These are phyloP conservation scores for Myopa tessellatipennis DNA, from an alignment of 2,888 invertebrate species.

Conservation along the genomic window DNA sequence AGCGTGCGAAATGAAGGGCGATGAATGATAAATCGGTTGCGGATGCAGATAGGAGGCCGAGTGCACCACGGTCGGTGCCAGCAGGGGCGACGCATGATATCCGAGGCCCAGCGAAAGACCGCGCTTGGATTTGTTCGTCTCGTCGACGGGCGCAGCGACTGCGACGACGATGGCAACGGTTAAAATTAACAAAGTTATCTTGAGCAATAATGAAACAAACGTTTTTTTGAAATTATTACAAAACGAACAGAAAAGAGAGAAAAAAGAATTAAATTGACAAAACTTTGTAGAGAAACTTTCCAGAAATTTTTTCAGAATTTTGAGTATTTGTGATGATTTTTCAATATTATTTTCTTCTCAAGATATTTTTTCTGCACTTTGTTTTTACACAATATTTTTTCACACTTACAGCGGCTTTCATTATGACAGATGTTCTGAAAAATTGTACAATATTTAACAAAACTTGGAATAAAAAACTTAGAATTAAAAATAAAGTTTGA, in stretches of 20 bases:
- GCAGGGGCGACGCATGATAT: conserved; percentile 58
- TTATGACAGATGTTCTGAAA: conserved; percentile 41
- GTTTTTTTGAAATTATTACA: not conserved
- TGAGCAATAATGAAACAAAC: not conserved
- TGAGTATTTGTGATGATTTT: not conserved
- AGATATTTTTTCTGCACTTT: not conserved
- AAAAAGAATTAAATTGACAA: not conserved
- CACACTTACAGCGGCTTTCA: conserved; percentile 59
- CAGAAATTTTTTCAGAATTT: too few relatives aligned
- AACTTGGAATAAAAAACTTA: too few relatives aligned
- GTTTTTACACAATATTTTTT: not conserved
- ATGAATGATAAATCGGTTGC: conserved; percentile 53
- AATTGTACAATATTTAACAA: not conserved
- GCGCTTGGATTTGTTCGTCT: conserved; percentile 59
- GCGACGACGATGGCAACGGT: conserved; percentile 50
- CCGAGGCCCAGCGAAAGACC: conserved; percentile 61
- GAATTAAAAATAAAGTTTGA: not conserved
- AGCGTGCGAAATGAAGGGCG: conserved; percentile 55
- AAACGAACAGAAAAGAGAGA: not conserved
- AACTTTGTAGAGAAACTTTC: too few relatives aligned
- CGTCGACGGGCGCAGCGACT: conserved; percentile 57
- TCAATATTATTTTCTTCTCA: too few relatives aligned
- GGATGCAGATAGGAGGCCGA: conserved; percentile 47
- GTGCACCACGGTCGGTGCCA: conserved; percentile 57
- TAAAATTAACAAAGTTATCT: conserved; percentile 51